Percentiles rank a stretch among this genome's conserved stretches.
Conservation (phyloP, 2,113 vertebrate species). For the Glareola pratincola region DNA sequence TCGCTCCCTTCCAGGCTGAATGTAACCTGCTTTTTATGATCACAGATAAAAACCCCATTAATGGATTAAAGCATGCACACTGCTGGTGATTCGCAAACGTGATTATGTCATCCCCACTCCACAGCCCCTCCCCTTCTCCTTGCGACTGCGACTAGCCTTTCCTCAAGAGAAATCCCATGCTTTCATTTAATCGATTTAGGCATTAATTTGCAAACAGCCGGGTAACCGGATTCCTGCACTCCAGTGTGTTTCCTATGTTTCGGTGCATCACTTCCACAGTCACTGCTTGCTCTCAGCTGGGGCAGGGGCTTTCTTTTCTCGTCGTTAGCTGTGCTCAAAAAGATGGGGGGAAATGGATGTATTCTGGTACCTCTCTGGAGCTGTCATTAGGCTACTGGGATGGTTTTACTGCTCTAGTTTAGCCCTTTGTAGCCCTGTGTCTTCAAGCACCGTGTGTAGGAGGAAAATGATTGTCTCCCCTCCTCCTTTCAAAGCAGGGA, state of each 20-base stretch:
- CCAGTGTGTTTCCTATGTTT: background rate
- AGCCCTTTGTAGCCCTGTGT: background rate
- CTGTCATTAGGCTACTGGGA: background rate
- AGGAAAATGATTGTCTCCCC: background rate
- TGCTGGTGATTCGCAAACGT: conserved; percentile 57
- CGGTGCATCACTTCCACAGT: background rate
- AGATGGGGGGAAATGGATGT: background rate
- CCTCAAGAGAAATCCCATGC: conserved; percentile 45
- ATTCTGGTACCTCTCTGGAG: background rate
- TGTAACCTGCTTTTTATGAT: conserved; percentile 72
- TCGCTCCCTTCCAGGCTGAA: conserved; percentile 56
- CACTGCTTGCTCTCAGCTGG: background rate
- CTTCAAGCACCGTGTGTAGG: background rate
- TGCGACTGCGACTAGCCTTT: conserved; percentile 5
- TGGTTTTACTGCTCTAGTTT: background rate
- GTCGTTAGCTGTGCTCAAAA: background rate
- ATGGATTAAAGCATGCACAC: conserved; percentile 60
- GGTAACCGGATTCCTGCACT: background rate
- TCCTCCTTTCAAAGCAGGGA: background rate
- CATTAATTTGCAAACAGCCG: conserved; percentile 29
- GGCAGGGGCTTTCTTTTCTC: background rate
- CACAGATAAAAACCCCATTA: conserved; percentile 66
- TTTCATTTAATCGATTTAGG: conserved; percentile 34
- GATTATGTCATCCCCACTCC: conserved; percentile 50
- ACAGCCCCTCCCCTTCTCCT: conserved; percentile 23